These are phyloP conservation scores for Sesia apiformis DNA, from an alignment of 2,888 invertebrate species.

Conservation along the genomic window DNA sequence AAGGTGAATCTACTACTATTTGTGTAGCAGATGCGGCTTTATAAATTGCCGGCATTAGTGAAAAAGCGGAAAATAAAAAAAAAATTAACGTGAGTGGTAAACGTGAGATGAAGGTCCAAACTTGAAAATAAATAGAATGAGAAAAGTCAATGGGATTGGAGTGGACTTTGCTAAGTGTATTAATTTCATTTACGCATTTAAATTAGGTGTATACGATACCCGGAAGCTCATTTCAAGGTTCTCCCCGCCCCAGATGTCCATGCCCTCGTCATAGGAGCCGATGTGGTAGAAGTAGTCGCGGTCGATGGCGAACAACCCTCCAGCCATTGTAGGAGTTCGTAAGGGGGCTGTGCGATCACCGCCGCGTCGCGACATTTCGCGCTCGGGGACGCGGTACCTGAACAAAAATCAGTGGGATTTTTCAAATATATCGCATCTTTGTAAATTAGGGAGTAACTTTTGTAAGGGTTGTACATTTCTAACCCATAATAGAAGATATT, in stretches of 20 bases:
- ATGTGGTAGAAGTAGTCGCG: constrained; percentile 97
- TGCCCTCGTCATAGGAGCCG: constrained; percentile 98
- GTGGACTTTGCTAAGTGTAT: too few relatives aligned
- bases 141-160: too few relatives aligned
- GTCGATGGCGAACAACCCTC: constrained; percentile 95
- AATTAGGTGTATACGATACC: constrained; percentile 70
- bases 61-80: too few relatives aligned
- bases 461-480: background rate
- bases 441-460: background rate
- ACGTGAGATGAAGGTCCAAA: too few relatives aligned
- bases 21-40: too few relatives aligned
- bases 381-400: constrained; percentile 97
- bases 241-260: constrained; percentile 99
- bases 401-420: background rate
- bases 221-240: constrained; percentile 96
- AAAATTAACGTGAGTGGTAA: too few relatives aligned
- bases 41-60: too few relatives aligned
- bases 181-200: too few relatives aligned
- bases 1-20: too few relatives aligned
- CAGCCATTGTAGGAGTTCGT: constrained; percentile 98
- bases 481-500: background rate
- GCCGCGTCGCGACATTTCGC: constrained; percentile 95
- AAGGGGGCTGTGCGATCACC: constrained; percentile 95
- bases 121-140: too few relatives aligned
- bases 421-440: background rate